Conservation (phyloP, 1,140 invertebrate species). For the Cherax destructor region DNA sequence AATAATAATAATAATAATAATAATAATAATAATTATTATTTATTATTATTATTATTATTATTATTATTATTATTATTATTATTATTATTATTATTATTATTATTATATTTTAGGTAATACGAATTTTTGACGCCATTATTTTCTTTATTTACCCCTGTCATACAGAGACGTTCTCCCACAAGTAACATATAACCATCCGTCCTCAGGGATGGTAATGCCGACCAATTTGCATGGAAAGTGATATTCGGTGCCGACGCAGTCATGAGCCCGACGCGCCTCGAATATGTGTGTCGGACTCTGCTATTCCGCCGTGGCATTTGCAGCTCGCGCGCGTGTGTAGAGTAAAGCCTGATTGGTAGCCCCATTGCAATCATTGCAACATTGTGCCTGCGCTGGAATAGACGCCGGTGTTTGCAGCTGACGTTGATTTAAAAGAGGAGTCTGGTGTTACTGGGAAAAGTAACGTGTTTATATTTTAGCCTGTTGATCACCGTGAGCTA, state of each 20-base stretch:
- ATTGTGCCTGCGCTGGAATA: background rate
- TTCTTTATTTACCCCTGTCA: too few species aligned
- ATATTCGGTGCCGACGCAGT: constrained; percentile 22
- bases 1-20: too few species aligned
- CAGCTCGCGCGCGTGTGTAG: background rate
- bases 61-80: too few species aligned
- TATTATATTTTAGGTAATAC: too few species aligned
- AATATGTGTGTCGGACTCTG: constrained; percentile 4
- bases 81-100: too few species aligned
- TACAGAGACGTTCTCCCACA: constrained; percentile 1
- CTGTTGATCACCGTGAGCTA: too few species aligned
- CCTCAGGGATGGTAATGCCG: constrained; percentile 37
- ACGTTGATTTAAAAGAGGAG: background rate
- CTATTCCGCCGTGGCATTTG: background rate
- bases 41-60: too few species aligned
- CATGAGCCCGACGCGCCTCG: constrained; percentile 2
- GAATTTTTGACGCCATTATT: too few species aligned
- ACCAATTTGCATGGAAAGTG: constrained; percentile 44
- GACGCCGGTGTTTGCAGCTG: background rate
- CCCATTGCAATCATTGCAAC: background rate
- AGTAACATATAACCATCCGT: constrained; percentile 19
- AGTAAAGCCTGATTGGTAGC: constrained; percentile 2
- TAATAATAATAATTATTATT: too few species aligned
- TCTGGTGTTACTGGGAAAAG: background rate
- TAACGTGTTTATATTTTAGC: too few species aligned